Base-by-base conservation (phyloP, 2,113 vertebrate species). In the Thalassoma bifasciatum region DNA sequence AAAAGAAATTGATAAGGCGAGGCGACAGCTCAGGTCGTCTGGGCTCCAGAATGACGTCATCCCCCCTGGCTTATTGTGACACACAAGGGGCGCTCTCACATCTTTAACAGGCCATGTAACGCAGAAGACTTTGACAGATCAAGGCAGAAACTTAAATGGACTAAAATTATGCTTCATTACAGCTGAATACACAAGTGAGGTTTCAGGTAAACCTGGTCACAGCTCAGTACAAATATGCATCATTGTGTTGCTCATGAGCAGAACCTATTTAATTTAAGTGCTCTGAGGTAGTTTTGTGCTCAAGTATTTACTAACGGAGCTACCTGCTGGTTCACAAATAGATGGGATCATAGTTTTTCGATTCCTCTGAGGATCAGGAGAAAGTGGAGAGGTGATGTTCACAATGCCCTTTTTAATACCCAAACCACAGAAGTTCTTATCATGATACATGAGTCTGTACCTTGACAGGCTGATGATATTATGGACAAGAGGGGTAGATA, bases 401-500 rank as follows among this genome's bases (percentile, higher is more conserved):
- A 9, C 17, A 10, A 24, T 21, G 54, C 66, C 22, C 14, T 26
- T 22, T 36, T 50, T 10, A 3, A 26, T 30, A 52, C 66, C 10
- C 9, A 10, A 11, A 54, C 24, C 4, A 58, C 66, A 12, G 46
- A 36, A 14, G 60, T 78, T 4, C 53, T 56, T 40, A 61, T 5
- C 5, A 9, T 40, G 2, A 30, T 72, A 12, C 46, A 66, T 13
- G 44, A 52, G 30, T 44, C 56, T 1, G 21, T 69, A 0, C 40
- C 57, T 8, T 62, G 62, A 38, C 16, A 59, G 36, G 17, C 66
- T 0, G 36, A 19, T 9, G 60, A 72, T 37, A 4, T 66, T 3
- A 60, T 60, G 26, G 61, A 79, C 2, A 72, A 1, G 54, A 10
- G 4, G 0, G 68, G 68, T 12, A 47, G 68, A 11, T 52, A 66